Evolutionary conservation across 2,113 vertebrate genomes (phyloP).

Genomic region (Dromaius novaehollandiae): DNA sequence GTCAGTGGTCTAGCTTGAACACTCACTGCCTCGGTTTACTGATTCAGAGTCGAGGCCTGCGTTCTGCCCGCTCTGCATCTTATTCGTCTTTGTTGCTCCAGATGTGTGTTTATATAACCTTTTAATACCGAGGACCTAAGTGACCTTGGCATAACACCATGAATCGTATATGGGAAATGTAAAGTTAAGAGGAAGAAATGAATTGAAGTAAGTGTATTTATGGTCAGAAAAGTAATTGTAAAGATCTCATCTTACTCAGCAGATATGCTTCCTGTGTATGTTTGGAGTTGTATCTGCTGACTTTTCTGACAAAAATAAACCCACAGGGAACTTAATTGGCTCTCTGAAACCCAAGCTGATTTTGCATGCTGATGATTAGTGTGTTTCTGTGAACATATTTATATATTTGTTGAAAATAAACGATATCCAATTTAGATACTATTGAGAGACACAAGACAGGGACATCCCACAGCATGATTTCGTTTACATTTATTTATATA

Average conservation of each 20-base stretch:
- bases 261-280: slow-evolving; percentile 52
- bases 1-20: slow-evolving; percentile 1
- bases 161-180: slow-evolving; percentile 64
- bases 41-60: slow-evolving; percentile 29
- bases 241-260: slow-evolving; percentile 40
- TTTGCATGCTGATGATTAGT: slow-evolving; percentile 52
- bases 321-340: neutral
- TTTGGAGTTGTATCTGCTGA: slow-evolving; percentile 42
- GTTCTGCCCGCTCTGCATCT: neutral
- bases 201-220: neutral
- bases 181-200: slow-evolving; percentile 37
- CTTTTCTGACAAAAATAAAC: slow-evolving; percentile 42
- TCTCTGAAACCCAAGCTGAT: slow-evolving; percentile 18
- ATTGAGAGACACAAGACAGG: slow-evolving; percentile 30
- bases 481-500: neutral
- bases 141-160: slow-evolving; percentile 48
- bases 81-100: slow-evolving; percentile 45
- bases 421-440: neutral
- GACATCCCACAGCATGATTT: neutral
- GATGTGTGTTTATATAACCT: slow-evolving; percentile 59
- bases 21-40: neutral
- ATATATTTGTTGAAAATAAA: neutral
- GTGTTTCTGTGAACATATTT: slow-evolving; percentile 40
- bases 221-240: slow-evolving; percentile 36
- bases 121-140: slow-evolving; percentile 48